Conservation (phyloP, 2,888 invertebrate genomes). For the Coenonympha arcania region DNA sequence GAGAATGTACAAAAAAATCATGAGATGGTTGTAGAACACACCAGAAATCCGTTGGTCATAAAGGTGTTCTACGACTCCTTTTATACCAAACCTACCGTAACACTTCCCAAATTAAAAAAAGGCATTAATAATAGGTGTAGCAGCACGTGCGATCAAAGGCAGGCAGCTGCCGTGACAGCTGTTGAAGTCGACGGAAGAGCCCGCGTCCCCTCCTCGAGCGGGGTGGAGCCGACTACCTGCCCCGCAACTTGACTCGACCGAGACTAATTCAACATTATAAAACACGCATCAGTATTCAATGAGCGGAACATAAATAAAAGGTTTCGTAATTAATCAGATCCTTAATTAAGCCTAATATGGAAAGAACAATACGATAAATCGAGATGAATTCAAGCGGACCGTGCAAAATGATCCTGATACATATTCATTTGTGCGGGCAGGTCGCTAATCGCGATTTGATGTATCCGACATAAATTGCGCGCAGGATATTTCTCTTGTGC, state of each 20-base stretch:
- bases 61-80: slow-evolving; percentile 33
- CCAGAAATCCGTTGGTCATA: slow-evolving; percentile 25
- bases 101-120: slow-evolving; percentile 52
- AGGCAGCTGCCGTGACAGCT: slow-evolving; percentile 70
- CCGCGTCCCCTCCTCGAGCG: slow-evolving; percentile 33
- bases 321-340: slow-evolving; percentile 30
- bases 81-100: slow-evolving; percentile 44
- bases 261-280: slow-evolving; percentile 31
- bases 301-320: slow-evolving; percentile 30
- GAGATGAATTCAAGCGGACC: slow-evolving; percentile 21
- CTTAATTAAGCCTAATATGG: slow-evolving; percentile 31
- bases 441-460: slow-evolving; percentile 12
- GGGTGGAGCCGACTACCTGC: slow-evolving; percentile 45
- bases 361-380: slow-evolving; percentile 30
- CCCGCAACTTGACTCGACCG: slow-evolving; percentile 45
- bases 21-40: neutral
- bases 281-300: slow-evolving; percentile 33
- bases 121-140: slow-evolving; percentile 63
- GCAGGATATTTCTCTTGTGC: no score
- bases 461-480: slow-evolving; percentile 7
- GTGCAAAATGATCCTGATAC: slow-evolving; percentile 13
- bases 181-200: slow-evolving; percentile 58
- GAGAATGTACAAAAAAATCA: neutral
- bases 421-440: slow-evolving; percentile 12
- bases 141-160: slow-evolving; percentile 61